Evolutionary conservation across 30 jellyfish, hydroid and myxozoan species (phyloP), one percentile per base, ranked within the genome.

Genomic region (Turritopsis rubra): DNA sequence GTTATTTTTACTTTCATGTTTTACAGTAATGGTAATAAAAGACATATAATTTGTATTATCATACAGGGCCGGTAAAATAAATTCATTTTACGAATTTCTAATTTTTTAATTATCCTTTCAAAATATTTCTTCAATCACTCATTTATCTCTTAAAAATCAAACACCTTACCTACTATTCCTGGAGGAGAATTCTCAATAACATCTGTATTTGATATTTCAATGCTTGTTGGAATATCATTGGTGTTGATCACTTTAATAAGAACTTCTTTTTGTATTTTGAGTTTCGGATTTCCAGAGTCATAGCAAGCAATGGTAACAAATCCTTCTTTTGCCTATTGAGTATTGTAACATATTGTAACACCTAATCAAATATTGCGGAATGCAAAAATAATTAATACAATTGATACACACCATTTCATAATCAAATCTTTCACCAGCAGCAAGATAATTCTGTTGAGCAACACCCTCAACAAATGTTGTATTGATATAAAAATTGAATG

Each of bases 161-260:
- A n/a, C n/a, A n/a, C n/a, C 77, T 68, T 1, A 68, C 77, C 77
- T 13, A 88, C 96, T 16, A 75, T 71, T 23, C 84, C 87, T 5
- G 91, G 83, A 0, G 84, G 65, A 41, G 88, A 65, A 81, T 88
- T 92, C 79, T 92, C 98, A 25, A 66, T 82, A 18, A 92, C 90
- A 29, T 18, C 21, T 53, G 22, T 41, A 13, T 54, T 71, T 7
- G 93, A 81, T 18, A 92, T 66, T n/a, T 23, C 81, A 21, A 92
- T 85, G 66, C 76, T 88, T 21, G 86, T 70, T 1, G 98, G 98
- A 1, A 90, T 81, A 28, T 92, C 98, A 75, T 92, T 92, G 28
- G 77, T 88, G 73, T 92, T 86, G 22, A 73, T 81, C 54, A 91
- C 95, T 7, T 70, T 78, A 19, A 91, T 29, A 52, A 65, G 60